Evolutionary conservation across 2,888 invertebrate species (phyloP).

Genomic region (Drosophila peninsularis): DNA sequence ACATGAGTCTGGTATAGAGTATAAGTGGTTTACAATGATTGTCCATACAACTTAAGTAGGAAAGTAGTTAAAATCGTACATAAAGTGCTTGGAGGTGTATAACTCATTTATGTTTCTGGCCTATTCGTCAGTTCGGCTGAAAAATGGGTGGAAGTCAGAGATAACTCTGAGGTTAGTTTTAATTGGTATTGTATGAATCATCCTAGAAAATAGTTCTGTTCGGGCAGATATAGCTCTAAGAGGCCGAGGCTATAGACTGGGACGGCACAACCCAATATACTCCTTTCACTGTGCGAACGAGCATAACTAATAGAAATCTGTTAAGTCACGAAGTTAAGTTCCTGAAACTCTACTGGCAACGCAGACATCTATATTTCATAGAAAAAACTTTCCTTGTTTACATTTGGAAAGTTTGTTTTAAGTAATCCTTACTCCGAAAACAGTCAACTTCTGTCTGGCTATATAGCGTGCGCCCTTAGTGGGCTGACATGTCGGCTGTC

Average conservation of each 20-base stretch:
- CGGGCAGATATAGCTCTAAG: no score
- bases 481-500: conserved; percentile 54
- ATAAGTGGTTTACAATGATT: not conserved
- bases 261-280: not conserved
- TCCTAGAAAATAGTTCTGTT: no score
- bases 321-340: not conserved
- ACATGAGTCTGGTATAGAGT: not conserved
- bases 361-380: not conserved
- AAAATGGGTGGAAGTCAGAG: no score
- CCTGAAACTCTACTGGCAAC: not conserved
- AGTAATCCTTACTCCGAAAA: not conserved
- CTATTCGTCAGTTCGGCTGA: no score
- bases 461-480: conserved; percentile 15
- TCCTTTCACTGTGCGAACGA: not conserved
- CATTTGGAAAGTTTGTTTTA: not conserved
- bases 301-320: not conserved
- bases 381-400: conserved; percentile 1
- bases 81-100: no score
- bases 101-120: not conserved
- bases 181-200: no score
- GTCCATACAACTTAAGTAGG: not conserved
- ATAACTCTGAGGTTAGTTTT: no score
- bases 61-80: not conserved
- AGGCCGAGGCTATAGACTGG: no score
- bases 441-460: not conserved